Percentiles rank a stretch among this genome's conserved stretches.
phyloP scores from a whole-genome alignment of 2,888 invertebrate genomes.

The Listrodromus nycthemerus region DNA sequence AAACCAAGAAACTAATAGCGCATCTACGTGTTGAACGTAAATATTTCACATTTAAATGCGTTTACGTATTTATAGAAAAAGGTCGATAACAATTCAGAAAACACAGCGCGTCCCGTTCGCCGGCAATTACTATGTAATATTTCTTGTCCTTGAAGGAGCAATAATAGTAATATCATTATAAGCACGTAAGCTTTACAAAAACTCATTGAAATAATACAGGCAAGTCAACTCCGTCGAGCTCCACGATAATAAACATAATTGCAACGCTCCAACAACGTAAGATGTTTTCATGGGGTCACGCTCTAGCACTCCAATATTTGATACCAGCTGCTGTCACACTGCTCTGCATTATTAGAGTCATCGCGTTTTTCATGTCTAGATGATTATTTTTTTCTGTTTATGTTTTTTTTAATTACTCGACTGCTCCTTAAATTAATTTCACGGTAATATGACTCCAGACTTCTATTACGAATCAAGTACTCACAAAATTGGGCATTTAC shows the following conservation, averaged over 20 bases:
- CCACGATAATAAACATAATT: slow-evolving; percentile 73
- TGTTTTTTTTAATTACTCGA: not conserved
- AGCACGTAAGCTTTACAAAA: slow-evolving; percentile 65
- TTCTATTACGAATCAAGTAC: no score
- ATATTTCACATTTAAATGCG: slow-evolving; percentile 51
- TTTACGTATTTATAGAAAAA: slow-evolving; percentile 37
- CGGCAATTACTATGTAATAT: slow-evolving; percentile 56
- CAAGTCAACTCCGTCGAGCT: slow-evolving; percentile 66
- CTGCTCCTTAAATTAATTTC: not conserved
- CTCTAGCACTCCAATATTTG: slow-evolving; percentile 65
- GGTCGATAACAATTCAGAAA: slow-evolving; percentile 42
- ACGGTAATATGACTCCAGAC: not conserved
- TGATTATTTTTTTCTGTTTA: not conserved
- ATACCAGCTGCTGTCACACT: slow-evolving; percentile 51
- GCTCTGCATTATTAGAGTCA: not conserved
- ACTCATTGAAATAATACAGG: slow-evolving; percentile 61
- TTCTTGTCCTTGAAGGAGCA: slow-evolving; percentile 53
- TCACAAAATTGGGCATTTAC: no score
- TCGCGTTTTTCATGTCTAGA: not conserved
- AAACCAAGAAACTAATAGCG: slow-evolving; percentile 54
- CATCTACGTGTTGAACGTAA: slow-evolving; percentile 56
- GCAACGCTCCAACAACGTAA: slow-evolving; percentile 76
- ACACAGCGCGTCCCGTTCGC: slow-evolving; percentile 72
- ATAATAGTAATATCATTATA: slow-evolving; percentile 70
- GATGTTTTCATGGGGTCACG: slow-evolving; percentile 74